Conservation (phyloP, 2,113 vertebrate species). For the Trichechus manatus region DNA sequence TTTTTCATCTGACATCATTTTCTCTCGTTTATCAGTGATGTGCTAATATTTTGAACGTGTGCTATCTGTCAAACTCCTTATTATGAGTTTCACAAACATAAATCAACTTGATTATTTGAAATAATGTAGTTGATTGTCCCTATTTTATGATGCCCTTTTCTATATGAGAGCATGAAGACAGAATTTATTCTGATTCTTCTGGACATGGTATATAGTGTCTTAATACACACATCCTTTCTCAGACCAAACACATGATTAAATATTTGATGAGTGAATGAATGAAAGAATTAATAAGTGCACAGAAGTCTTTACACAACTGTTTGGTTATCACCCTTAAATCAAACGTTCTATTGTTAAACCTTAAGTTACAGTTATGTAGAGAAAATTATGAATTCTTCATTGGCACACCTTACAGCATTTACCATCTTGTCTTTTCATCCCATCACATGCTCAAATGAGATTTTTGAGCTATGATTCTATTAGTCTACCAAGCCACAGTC, state of each 20-base stretch:
- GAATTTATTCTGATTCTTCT: background rate
- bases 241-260: background rate
- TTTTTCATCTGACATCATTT: background rate
- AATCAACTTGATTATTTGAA: background rate
- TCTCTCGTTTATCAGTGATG: background rate
- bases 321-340: background rate
- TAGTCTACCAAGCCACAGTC: background rate
- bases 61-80: background rate
- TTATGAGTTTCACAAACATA: constrained; percentile 6
- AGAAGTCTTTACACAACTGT: background rate
- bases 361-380: background rate
- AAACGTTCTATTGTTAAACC: background rate
- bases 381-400: background rate
- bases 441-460: background rate
- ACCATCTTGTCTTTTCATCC: background rate
- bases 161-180: background rate
- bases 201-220: background rate
- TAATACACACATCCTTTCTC: background rate
- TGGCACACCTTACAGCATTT: background rate
- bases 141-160: background rate
- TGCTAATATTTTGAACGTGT: background rate
- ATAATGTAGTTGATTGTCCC: background rate
- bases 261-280: background rate
- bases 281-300: background rate
- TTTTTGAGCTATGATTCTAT: background rate